Base-by-base conservation (phyloP, 35 echinoderm and acorn worm genomes). In the Ophiothrix spiculata region DNA sequence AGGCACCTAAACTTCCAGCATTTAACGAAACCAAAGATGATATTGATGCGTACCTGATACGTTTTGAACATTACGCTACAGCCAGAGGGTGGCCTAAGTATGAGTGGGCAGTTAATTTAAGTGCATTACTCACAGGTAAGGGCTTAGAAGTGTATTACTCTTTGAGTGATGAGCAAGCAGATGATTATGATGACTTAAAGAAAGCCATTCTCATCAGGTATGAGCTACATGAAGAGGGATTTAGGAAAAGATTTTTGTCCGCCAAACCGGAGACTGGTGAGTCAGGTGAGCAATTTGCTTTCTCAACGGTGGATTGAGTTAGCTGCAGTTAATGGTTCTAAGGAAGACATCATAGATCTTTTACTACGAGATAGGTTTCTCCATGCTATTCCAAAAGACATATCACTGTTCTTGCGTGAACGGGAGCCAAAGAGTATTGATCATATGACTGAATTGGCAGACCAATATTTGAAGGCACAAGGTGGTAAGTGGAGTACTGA, bases 61-160 rank as follows among this genome's bases (percentile, higher is more conserved):
- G 79, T 17, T 92, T 39, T 88, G 90, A 92, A 45, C 39, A 79
- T 31, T 92, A 92, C 75, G 86, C 90, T 11, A n/a, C 13, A 17
- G 40, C 41, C 33, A 86, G 88, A 40, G 86, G 40, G n/a, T 92
- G 86, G 86, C n/a, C n/a, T 17, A 0, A 86, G 29, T 31, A 86
- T 1, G 77, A 91, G 25, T 91, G 90, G 90, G 84, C 83, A 31
- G 36, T 91, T 56, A 87, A 91, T 86, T 46, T 91, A 41, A 87
- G 84, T 49, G 84, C 90, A 33, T 74, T 92, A 31, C 42, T 91
- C 14, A 79, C 40, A 28, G 90, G 90, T 13, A 91, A 86, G 37
- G 75, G 75, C 1, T 54, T 91, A 40, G 84, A 87, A 45, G 90
- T 87, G 1, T n/a, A n/a, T n/a, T 91, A 80, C 29, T 35, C 90